Base-by-base conservation (phyloP, 2,888 invertebrate species). In the Pheosia tremula region DNA sequence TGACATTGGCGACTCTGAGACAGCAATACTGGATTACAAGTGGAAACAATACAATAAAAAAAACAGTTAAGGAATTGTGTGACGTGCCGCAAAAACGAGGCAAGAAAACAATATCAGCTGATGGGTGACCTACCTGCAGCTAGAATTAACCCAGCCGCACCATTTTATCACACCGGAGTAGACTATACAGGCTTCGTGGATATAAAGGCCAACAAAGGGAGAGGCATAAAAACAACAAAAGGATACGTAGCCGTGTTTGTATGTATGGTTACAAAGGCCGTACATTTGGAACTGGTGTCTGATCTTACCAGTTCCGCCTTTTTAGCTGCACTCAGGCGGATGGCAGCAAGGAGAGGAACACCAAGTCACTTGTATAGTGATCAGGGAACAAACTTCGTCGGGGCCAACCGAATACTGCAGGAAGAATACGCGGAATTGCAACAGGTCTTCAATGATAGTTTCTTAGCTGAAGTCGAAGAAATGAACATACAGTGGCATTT, bases 151-250 rank as follows among this genome's bases (percentile, higher is more conserved):
- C 60, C 52, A 1, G 38, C 57, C 4, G 53, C 37, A 4, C 62
- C 62, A 1, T 59, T 62, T 5, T 38, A 57, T n/a, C 59, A 63
- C 13, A 59, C 56, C 5, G 57, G 60, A 8, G 57, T 63, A 36
- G 60, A 63, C 39, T 60, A 58, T n/a, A 63, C 63, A 0, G 63
- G 60, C 4, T 60, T 60, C 2, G 60, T 63, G 3, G 57, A 63
- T 0, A n/a, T 63, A 3, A 63, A 63, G 9, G 39, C 39, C 4
- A 63, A 56, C n/a, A 63, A 57, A 36, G 60, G 60, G 7, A 38
- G 58, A 43, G 58, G 56, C 3, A 49, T 57, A 10, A 57, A 57
- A 49, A 57, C 57, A 5, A 49, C 45, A 9, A 57, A 57, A 49
- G 58, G 53, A 0, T 64, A 64, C n/a, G 52, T 63, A 5, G 59